Percentiles rank a stretch among this genome's conserved stretches.
Conservation (phyloP, 2,797 vertebrate species). For the Sebastes taczanowskii region DNA sequence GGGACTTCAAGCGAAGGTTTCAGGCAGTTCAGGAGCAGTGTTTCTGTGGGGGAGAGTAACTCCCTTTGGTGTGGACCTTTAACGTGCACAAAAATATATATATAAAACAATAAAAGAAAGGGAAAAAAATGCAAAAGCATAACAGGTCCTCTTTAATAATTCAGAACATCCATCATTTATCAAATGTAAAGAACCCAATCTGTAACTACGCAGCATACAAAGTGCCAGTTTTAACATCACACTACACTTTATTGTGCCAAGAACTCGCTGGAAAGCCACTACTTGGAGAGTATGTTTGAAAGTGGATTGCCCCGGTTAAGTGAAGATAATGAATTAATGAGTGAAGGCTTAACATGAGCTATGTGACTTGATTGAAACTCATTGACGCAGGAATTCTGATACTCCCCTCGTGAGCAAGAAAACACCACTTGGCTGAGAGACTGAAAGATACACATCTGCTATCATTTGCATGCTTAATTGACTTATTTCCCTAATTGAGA, state of each 20-base stretch:
- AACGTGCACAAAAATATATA: too few relatives aligned
- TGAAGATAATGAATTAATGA: constrained; percentile 34
- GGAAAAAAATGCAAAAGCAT: too few relatives aligned
- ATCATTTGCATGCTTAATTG: constrained; percentile 16
- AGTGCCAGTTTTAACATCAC: background rate
- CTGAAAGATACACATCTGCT: constrained; percentile 26
- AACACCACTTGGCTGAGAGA: background rate
- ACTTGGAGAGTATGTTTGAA: constrained; percentile 3
- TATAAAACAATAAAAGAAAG: too few relatives aligned
- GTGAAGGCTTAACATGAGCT: constrained; percentile 15
- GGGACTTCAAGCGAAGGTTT: too few relatives aligned
- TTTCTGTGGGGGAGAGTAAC: too few relatives aligned
- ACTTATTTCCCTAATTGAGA: constrained; percentile 16
- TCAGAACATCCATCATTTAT: background rate
- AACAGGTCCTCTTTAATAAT: background rate
- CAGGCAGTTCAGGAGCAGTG: too few relatives aligned
- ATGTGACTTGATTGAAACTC: constrained; percentile 1
- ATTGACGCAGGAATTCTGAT: constrained; percentile 9
- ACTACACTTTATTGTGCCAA: background rate
- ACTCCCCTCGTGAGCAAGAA: background rate
- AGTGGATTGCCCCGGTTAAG: constrained; percentile 32
- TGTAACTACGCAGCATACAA: background rate
- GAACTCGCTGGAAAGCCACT: background rate
- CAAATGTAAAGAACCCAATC: background rate
- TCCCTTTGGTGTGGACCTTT: too few relatives aligned